Conservation (phyloP, 2,113 vertebrate genomes). For the Setophaga kirtlandii region DNA sequence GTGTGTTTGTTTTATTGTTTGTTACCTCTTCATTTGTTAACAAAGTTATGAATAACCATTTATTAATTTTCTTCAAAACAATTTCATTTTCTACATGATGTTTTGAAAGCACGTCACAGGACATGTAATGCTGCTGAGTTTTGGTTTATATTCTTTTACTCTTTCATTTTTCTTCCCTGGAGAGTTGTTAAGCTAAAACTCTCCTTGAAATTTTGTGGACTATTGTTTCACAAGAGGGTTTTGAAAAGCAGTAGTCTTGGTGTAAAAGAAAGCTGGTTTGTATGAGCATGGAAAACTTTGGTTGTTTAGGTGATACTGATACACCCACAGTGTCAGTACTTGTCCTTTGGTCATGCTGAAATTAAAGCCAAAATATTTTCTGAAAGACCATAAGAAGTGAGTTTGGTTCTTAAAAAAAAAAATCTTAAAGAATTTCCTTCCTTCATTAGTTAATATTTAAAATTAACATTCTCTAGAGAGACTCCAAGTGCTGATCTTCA, state of each 20-base stretch:
- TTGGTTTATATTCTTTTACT: not conserved
- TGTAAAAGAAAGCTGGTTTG: not conserved
- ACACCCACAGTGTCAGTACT: not conserved
- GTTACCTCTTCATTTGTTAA: not conserved
- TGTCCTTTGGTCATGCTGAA: not conserved
- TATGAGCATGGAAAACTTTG: not conserved
- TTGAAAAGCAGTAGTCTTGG: not conserved
- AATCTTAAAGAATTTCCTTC: not conserved
- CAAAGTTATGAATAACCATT: rapidly evolving
- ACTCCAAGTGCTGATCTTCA: not conserved
- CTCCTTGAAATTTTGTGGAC: not conserved
- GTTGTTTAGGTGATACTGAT: not conserved
- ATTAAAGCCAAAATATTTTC: not conserved
- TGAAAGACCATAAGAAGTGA: not conserved
- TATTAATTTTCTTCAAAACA: not conserved
- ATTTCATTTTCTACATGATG: not conserved
- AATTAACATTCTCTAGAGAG: not conserved
- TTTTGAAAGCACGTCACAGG: not conserved
- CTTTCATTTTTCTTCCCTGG: not conserved
- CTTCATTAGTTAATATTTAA: not conserved
- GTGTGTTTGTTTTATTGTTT: not conserved
- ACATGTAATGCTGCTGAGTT: not conserved
- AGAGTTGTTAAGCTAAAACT: not conserved
- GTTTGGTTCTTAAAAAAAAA: not conserved
- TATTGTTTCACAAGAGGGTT: not conserved